Base-by-base conservation (phyloP, 2,113 vertebrate genomes). In the Cyprinodon tularosa region DNA sequence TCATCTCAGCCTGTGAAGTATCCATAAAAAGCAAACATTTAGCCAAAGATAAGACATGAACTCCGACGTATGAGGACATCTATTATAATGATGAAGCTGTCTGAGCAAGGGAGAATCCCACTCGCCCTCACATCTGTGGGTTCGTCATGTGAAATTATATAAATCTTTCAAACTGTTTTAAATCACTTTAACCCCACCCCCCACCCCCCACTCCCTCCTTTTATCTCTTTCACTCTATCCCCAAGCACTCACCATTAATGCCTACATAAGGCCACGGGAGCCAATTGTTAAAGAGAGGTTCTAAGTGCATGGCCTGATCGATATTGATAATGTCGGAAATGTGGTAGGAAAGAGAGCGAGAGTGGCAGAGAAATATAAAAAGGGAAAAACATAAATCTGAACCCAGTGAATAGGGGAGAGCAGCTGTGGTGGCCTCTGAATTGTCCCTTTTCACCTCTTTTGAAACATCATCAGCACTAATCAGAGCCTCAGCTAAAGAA, bases 71-170 rank as follows among this genome's bases (percentile, higher is more conserved):
- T 71, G 80, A n/a, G 71, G 65, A 65, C 60, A 82, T 77, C 78
- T 77, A 78, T 82, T 71, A 82, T 71, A 50, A 14, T 63, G 74
- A 88, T 84, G 74, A 82, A 84, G 74, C 84, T 64, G 72, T 71
- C 71, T 76, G 70, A 50, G 72, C n/a, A 61, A 75, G 72, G 87
- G 88, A 86, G 81, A 90, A 90, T 91, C 88, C 78, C 73, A 68
- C 72, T 73, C 82, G 75, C 78, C 60, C 37, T 84, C 87, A 85
- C 85, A 94, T 95, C 96, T 95, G 97, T 96, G 94, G 95, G 96
- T 96, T 96, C 96, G 97, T 98, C 96, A 96, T 96, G 95, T 94
- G 93, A 95, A 97, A 97, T 96, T 95, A 97, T 95, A 96, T 95
- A 96, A 96, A 96, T 96, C 96, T 96, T 96, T 96, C 95, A 95